Conservation (phyloP, 2,113 vertebrate genomes). For the Uropsilus gracilis region DNA sequence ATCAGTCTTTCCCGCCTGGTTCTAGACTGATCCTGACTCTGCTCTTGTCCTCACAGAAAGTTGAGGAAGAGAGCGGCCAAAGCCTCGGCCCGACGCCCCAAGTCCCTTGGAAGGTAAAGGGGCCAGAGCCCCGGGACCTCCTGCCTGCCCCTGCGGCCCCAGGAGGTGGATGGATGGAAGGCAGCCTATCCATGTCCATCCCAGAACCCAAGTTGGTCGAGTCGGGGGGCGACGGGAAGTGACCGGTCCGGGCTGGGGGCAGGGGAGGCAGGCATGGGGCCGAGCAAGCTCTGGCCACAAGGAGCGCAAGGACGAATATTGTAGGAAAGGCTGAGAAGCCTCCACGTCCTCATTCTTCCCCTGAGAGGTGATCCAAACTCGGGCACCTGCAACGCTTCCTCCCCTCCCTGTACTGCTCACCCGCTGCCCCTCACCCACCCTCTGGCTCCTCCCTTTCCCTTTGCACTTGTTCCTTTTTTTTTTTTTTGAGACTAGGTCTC, state of each 20-base stretch:
- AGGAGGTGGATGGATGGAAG: constrained; percentile 82
- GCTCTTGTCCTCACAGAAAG: constrained; percentile 86
- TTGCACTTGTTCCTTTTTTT: not conserved
- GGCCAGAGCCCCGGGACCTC: constrained; percentile 76
- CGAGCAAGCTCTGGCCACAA: not conserved
- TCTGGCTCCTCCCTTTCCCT: not conserved
- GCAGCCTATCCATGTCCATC: constrained; percentile 73
- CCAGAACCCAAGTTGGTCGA: constrained; percentile 57
- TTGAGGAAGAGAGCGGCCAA: constrained; percentile 77
- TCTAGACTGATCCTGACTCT: constrained; percentile 59
- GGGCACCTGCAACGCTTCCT: not conserved
- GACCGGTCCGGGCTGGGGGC: not conserved
- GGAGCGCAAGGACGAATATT: not conserved
- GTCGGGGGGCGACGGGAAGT: not conserved
- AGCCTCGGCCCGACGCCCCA: constrained; percentile 67
- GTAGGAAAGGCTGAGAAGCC: not conserved
- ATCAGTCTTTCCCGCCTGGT: not conserved
- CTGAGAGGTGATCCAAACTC: not conserved
- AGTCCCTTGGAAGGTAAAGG: constrained; percentile 85
- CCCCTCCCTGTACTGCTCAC: too few species aligned
- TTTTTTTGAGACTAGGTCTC: too few species aligned
- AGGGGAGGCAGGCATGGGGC: not conserved
- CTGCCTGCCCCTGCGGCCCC: constrained; percentile 45
- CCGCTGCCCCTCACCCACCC: not conserved
- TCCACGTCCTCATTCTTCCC: not conserved